These are phyloP conservation scores for Rhagium mordax DNA, from an alignment of 2,888 invertebrate genomes.

Conservation along the genomic window DNA sequence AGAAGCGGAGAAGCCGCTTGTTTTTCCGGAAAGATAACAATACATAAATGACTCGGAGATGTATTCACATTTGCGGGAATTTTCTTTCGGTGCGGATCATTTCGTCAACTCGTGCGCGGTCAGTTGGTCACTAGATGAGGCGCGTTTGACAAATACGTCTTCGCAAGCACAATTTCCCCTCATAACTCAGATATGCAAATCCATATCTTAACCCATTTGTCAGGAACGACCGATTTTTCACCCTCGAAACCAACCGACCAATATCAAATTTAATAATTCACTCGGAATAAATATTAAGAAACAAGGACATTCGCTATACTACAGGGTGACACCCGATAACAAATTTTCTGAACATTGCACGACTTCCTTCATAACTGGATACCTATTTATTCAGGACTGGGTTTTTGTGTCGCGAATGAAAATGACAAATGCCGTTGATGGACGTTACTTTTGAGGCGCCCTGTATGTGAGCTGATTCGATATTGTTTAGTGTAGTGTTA, in stretches of 20 bases:
- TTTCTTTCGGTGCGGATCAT: constrained; percentile 66
- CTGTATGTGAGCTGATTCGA: background rate
- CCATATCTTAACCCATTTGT: constrained; percentile 29
- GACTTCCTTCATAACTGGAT: too few relatives aligned
- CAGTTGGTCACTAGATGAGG: constrained; percentile 68
- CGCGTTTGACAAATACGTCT: constrained; percentile 66
- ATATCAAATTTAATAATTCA: background rate
- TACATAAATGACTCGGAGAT: constrained; percentile 67
- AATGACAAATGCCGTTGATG: too few relatives aligned
- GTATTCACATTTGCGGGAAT: constrained; percentile 68
- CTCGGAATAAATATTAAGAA: background rate
- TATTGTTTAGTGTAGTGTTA: background rate
- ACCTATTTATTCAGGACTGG: too few relatives aligned
- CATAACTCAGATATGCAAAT: constrained; percentile 64
- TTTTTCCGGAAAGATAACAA: constrained; percentile 63
- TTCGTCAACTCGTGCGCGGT: constrained; percentile 63
- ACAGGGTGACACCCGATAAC: too few relatives aligned
- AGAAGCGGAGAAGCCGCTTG: constrained; percentile 55
- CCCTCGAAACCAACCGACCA: constrained; percentile 3
- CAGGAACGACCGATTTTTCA: constrained; percentile 6
- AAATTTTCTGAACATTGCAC: too few relatives aligned
- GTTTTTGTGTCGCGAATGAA: too few relatives aligned
- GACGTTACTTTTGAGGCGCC: too few relatives aligned
- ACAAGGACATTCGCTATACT: too few relatives aligned
- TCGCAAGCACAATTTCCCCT: constrained; percentile 60